phyloP scores from a whole-genome alignment of 2,888 invertebrate genomes.

The Ephialtes manifestator region DNA sequence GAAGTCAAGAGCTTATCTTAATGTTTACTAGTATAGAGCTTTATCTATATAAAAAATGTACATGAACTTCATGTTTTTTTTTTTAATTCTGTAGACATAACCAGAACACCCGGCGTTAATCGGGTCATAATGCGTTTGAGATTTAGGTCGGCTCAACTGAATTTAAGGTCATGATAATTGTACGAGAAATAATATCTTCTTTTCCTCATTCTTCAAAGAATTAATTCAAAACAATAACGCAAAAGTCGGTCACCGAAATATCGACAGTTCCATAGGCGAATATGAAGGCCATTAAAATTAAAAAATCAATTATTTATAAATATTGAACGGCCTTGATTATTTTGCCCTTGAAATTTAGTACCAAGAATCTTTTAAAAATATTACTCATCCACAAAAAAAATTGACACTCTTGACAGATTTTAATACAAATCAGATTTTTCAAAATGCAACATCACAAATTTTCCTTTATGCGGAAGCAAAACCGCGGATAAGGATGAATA shows the following conservation, averaged over 20 bases:
- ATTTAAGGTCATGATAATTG: background rate
- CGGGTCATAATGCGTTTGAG: background rate
- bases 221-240: slow-evolving; percentile 28
- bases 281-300: no score
- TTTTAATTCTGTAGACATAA: background rate
- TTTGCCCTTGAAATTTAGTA: no score
- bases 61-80: background rate
- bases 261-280: no score
- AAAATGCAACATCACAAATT: no score
- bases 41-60: background rate
- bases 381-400: no score
- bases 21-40: background rate
- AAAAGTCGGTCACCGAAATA: background rate
- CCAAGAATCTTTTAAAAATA: no score
- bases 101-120: background rate
- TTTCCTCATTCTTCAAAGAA: slow-evolving; percentile 11
- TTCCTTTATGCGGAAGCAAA: no score
- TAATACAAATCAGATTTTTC: no score
- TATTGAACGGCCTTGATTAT: no score
- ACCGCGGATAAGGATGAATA: no score
- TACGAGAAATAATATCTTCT: background rate
- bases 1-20: background rate
- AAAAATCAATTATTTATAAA: no score
- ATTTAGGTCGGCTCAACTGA: background rate
- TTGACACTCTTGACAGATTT: no score